Conservation (phyloP, 2,888 invertebrate species). For the Vesta saturnalis region DNA sequence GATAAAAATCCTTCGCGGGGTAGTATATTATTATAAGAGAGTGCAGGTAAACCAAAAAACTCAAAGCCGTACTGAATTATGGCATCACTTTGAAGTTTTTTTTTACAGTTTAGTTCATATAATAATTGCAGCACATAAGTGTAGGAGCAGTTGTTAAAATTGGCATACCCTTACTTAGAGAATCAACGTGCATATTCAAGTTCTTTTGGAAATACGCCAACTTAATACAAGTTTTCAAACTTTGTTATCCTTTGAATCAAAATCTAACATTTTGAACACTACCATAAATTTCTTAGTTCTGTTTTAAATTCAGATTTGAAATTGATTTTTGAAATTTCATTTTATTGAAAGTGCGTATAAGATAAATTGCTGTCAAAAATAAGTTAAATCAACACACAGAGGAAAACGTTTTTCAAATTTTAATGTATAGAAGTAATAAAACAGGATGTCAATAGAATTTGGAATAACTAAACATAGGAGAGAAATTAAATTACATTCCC, state of each 20-base stretch:
- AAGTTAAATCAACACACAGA: neutral
- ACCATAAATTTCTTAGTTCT: neutral
- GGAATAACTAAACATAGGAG: constrained; percentile 24
- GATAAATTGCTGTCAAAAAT: neutral
- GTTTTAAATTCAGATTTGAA: neutral
- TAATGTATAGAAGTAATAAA: constrained; percentile 15
- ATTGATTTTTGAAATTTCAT: neutral
- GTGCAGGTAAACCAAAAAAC: no score
- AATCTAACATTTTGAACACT: neutral
- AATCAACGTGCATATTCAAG: constrained; percentile 16
- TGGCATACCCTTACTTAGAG: constrained; percentile 3
- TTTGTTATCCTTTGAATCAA: constrained; percentile 15
- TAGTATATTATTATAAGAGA: no score
- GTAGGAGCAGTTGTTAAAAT: constrained; percentile 11
- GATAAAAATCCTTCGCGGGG: no score
- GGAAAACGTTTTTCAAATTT: constrained; percentile 10
- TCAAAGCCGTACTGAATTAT: no score
- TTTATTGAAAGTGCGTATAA: neutral
- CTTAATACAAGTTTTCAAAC: constrained; percentile 14
- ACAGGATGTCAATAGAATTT: constrained; percentile 22
- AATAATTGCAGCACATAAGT: constrained; percentile 7
- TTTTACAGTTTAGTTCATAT: neutral
- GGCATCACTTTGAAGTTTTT: no score
- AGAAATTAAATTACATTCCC: constrained; percentile 46
- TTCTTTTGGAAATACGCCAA: constrained; percentile 12